These are phyloP conservation scores for Myotis brandtii DNA, from an alignment of 2,113 vertebrate species.

Conservation along the genomic window DNA sequence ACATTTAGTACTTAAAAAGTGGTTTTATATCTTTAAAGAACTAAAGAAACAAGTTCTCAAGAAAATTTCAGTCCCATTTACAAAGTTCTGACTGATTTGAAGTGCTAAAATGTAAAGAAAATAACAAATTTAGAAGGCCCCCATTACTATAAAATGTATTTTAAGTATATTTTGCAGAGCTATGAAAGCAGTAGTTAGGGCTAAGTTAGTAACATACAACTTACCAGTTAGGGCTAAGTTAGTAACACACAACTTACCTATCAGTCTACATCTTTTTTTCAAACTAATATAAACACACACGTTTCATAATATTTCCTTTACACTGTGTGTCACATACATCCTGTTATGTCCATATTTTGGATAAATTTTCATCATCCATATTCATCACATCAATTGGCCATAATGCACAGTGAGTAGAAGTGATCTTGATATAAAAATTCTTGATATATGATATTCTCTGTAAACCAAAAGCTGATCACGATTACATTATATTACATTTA, in stretches of 20 bases:
- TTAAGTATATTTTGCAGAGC: neutral
- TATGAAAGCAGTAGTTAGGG: neutral
- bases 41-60: neutral
- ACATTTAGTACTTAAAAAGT: neutral
- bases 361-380: neutral
- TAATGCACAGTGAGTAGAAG: neutral
- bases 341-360: neutral
- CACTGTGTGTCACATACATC: neutral
- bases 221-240: neutral
- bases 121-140: neutral
- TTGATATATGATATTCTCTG: neutral
- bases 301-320: neutral
- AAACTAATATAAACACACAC: neutral
- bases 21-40: neutral
- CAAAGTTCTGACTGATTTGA: neutral
- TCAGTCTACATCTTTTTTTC: neutral
- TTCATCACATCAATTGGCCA: neutral
- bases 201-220: neutral
- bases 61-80: neutral
- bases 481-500: neutral
- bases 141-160: neutral
- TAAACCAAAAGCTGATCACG: neutral
- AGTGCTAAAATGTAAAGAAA: neutral
- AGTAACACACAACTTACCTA: neutral
- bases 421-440: neutral